Evolutionary conservation across 2,888 invertebrate genomes (phyloP).

Genomic region (Drosophila planitibia): DNA sequence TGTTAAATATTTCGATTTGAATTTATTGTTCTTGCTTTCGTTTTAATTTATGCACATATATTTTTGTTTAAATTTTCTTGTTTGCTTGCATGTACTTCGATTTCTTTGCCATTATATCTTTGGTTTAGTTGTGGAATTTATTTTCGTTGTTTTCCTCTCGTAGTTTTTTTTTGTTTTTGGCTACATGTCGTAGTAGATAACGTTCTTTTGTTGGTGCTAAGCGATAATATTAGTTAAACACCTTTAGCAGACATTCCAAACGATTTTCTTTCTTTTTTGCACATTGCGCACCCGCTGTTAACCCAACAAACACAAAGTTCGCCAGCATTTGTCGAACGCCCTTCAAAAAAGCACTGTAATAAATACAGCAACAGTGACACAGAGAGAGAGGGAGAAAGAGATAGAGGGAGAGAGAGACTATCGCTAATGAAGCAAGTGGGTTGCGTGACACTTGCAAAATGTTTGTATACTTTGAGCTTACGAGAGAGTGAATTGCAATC

Average conservation of each 20-base stretch:
- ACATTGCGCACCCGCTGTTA: slow-evolving; percentile 34
- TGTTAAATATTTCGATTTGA: slow-evolving; percentile 32
- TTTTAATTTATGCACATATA: slow-evolving; percentile 44
- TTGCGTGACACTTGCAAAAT: slow-evolving; percentile 73
- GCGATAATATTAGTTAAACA: slow-evolving; percentile 38
- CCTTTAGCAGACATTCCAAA: slow-evolving; percentile 27
- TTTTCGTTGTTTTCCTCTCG: slow-evolving; percentile 41
- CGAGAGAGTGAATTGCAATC: slow-evolving; percentile 30
- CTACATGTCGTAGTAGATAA: slow-evolving; percentile 30
- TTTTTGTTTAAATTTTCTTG: slow-evolving; percentile 18
- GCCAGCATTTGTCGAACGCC: slow-evolving; percentile 46
- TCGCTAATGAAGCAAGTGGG: slow-evolving; percentile 60
- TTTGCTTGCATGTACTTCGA: slow-evolving; percentile 38
- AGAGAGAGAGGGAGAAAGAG: background rate
- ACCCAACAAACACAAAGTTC: slow-evolving; percentile 14
- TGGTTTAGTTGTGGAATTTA: slow-evolving; percentile 67
- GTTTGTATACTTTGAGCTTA: slow-evolving; percentile 37
- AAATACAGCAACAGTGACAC: slow-evolving; percentile 33
- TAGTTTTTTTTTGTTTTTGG: slow-evolving; percentile 37
- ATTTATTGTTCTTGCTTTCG: slow-evolving; percentile 57
- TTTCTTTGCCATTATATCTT: slow-evolving; percentile 75
- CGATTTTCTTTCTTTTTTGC: slow-evolving; percentile 30
- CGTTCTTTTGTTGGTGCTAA: slow-evolving; percentile 26
- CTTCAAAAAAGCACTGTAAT: slow-evolving; percentile 57
- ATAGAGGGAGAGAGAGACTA: slow-evolving; percentile 8